Base-by-base conservation (phyloP, 2,797 vertebrate genomes). In the Gobionotothen gibberifrons region DNA sequence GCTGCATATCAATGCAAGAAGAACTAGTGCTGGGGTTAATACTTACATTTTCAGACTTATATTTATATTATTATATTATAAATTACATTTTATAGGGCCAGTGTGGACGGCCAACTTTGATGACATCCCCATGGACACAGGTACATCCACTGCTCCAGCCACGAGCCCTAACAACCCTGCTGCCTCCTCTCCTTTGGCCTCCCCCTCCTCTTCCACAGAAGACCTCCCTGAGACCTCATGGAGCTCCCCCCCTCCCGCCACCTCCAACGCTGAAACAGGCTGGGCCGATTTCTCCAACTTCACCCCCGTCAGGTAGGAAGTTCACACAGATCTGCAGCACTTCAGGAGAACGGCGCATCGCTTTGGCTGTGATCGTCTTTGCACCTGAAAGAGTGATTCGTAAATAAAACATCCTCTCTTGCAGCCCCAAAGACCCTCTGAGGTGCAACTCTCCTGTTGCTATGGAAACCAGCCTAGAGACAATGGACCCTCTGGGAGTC, bases 271-370 rank as follows among this genome's bases (percentile, higher is more conserved):
- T 67, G 96, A 97, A 87, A 95, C 95, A 0, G 95, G 96, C 81
- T 99, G 98, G 98, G 98, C 97, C 14, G 96, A 97, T 17, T 99
- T 99, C 90, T 95, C 97, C 3, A 97, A 95, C 85, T 98, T 98
- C 85, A 91, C 96, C 0, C 94, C 96, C 3, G 90, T 96, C 89
- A 96, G 96, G 98, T 99, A 90, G 74, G 82, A 7, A 10, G 1
- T 19, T 26, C n/a, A 11, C 9, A 26, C 42, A 21, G 12, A 11
- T 21, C 15, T 53, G 32, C 57, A 39, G 43, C 53, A 43, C 22
- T 61, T 16, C 13, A 10, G 17, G 12, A 64, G 22, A 29, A 11
- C 3, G 9, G 39, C 1, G 2, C 7, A 29, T 17, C 12, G 5
- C 12, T 71, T 58, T 32, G 9, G 14, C 12, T 47, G 2, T 49